A percentile compares a stretch with the other conserved stretches of the same genome.
phyloP scores from a whole-genome alignment of 2,888 invertebrate genomes.

The Trachelus tabidus region DNA sequence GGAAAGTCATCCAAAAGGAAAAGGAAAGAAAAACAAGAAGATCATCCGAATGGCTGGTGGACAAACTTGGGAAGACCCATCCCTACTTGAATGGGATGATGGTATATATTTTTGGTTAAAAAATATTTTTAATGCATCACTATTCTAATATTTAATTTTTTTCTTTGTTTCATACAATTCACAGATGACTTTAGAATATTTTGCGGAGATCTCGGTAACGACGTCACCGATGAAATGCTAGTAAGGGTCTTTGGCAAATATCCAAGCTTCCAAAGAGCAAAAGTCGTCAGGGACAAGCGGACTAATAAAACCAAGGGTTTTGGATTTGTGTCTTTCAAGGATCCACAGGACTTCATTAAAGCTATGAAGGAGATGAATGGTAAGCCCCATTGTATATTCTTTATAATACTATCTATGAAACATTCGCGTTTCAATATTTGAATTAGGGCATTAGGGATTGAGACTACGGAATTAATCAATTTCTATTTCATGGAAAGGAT shows the following conservation, averaged over 20 bases:
- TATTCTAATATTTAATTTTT: neutral
- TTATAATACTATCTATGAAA: neutral
- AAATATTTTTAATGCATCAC: neutral
- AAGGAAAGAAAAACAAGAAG: slow-evolving; percentile 75
- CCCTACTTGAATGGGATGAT: slow-evolving; percentile 95
- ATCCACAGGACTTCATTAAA: slow-evolving; percentile 96
- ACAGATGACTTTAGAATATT: slow-evolving; percentile 97
- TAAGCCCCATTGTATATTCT: slow-evolving; percentile 64
- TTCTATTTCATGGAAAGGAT: neutral
- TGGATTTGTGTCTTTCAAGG: slow-evolving; percentile 98
- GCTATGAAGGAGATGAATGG: slow-evolving; percentile 99
- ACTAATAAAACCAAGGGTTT: slow-evolving; percentile 99
- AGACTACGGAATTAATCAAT: neutral
- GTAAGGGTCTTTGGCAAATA: slow-evolving; percentile 95
- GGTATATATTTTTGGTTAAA: slow-evolving; percentile 62
- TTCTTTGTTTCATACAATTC: slow-evolving; percentile 22
- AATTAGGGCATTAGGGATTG: neutral
- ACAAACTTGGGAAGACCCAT: slow-evolving; percentile 95
- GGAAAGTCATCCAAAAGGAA: slow-evolving; percentile 62
- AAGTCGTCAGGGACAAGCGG: slow-evolving; percentile 95
- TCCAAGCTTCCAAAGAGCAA: slow-evolving; percentile 92
- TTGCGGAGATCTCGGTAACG: slow-evolving; percentile 99
- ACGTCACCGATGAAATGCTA: slow-evolving; percentile 98
- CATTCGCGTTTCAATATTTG: neutral
- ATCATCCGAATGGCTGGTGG: slow-evolving; percentile 93